Conservation (phyloP, 2,888 invertebrate species). For the Allygus modestus region DNA sequence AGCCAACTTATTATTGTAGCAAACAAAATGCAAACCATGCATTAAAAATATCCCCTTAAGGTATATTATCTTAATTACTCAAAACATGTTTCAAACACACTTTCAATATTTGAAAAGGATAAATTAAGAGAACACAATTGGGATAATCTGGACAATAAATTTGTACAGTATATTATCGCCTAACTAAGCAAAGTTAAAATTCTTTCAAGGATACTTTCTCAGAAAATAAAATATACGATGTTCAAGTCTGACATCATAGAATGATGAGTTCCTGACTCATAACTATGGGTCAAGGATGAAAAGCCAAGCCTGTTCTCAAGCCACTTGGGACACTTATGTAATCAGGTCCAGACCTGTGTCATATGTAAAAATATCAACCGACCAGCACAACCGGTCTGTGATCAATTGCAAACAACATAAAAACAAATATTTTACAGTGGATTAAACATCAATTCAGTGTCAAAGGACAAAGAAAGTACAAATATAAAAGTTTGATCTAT, state of each 20-base stretch:
- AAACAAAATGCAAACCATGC: not conserved
- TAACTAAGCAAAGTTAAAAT: not conserved
- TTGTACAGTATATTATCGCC: not conserved
- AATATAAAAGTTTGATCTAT: too few relatives aligned
- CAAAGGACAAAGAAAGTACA: too few relatives aligned
- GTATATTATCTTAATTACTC: too few relatives aligned
- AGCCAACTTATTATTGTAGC: too few relatives aligned
- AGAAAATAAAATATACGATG: not conserved
- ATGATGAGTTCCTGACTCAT: not conserved
- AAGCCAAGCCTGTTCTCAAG: not conserved
- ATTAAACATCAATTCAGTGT: too few relatives aligned
- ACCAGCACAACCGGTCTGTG: not conserved
- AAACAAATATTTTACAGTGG: too few relatives aligned
- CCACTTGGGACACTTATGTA: not conserved
- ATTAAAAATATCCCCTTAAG: not conserved
- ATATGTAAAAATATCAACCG: not conserved
- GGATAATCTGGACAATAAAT: not conserved
- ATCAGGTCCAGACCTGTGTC: not conserved
- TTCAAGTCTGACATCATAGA: not conserved
- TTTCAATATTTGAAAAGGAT: too few relatives aligned
- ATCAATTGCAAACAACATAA: not conserved
- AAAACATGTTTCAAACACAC: too few relatives aligned
- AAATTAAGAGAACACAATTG: too few relatives aligned
- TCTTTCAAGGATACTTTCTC: not conserved
- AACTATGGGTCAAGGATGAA: conserved; percentile 27